These are phyloP conservation scores for Sinotaia quadrata DNA, from an alignment of 2,888 invertebrate genomes.

Conservation along the genomic window DNA sequence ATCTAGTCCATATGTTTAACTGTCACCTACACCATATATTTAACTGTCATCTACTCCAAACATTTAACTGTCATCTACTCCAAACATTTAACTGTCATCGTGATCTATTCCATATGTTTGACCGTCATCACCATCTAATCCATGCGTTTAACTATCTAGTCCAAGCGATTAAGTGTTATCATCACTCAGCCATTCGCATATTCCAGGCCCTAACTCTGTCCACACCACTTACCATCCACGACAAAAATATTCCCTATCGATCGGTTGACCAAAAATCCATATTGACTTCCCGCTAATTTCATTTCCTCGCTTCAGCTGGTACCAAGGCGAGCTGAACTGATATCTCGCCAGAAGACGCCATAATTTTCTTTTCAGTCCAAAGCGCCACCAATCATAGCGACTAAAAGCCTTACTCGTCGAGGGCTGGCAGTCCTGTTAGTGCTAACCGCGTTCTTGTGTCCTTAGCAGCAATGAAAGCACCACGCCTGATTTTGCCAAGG, in stretches of 20 bases:
- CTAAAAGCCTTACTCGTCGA: slow-evolving; percentile 13
- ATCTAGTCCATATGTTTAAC: too few relatives aligned
- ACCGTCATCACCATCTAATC: too few relatives aligned
- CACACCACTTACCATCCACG: background rate
- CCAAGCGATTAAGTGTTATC: too few relatives aligned
- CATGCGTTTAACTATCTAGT: too few relatives aligned
- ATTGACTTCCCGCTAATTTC: slow-evolving; percentile 7
- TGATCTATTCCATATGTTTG: too few relatives aligned
- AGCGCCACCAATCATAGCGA: slow-evolving; percentile 12
- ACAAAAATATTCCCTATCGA: too few relatives aligned
- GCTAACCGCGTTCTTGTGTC: slow-evolving; percentile 15
- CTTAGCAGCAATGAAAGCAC: background rate
- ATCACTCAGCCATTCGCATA: too few relatives aligned
- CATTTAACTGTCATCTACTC: too few relatives aligned
- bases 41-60: too few relatives aligned
- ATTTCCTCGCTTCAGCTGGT: slow-evolving; percentile 13
- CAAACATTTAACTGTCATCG: too few relatives aligned
- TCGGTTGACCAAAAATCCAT: slow-evolving; percentile 2
- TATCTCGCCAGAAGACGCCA: background rate
- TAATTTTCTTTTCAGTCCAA: slow-evolving; percentile 10
- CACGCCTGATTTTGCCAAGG: background rate
- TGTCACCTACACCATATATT: too few relatives aligned
- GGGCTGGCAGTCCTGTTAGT: background rate
- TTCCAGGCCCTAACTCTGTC: background rate
- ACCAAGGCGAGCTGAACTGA: background rate